Evolutionary conservation across 1,140 invertebrate species (phyloP).

Genomic region (Rhynchophorus ferrugineus): DNA sequence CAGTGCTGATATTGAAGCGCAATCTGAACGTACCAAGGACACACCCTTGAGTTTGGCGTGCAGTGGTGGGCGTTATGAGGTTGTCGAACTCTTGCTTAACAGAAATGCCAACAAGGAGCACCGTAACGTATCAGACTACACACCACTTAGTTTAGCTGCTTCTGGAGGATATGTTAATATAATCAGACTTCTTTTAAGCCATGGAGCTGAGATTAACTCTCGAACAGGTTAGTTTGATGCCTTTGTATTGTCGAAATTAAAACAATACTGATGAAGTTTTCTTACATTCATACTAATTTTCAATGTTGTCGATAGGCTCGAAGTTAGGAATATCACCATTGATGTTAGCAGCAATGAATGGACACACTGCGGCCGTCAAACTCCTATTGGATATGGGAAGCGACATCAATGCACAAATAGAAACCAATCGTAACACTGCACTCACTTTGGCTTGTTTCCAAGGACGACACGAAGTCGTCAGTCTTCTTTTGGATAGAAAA

Average conservation of each 20-base stretch:
- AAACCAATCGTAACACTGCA: constrained; percentile 98
- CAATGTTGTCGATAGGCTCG: constrained; percentile 46
- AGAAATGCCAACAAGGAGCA: constrained; percentile 96
- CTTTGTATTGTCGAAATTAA: not conserved
- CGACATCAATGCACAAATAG: constrained; percentile 99
- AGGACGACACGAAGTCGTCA: constrained; percentile 96
- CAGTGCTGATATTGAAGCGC: constrained; percentile 93
- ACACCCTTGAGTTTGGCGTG: constrained; percentile 96
- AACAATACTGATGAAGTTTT: not conserved
- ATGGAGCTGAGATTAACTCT: constrained; percentile 97
- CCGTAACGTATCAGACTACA: constrained; percentile 98
- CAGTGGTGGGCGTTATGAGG: constrained; percentile 92
- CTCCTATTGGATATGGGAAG: constrained; percentile 94
- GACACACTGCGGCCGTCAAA: constrained; percentile 86
- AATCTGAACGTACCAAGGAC: constrained; percentile 97
- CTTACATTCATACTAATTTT: too few relatives aligned
- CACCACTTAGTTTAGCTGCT: constrained; percentile 93
- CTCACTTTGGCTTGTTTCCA: constrained; percentile 98
- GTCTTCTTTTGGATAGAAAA: constrained; percentile 88
- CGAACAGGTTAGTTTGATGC: constrained; percentile 60
- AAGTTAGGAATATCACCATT: constrained; percentile 97
- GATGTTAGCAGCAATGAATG: constrained; percentile 99
- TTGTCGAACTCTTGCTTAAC: constrained; percentile 78
- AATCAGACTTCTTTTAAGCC: constrained; percentile 84
- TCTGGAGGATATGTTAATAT: constrained; percentile 99